These are phyloP conservation scores for Cyrtodaria siliqua DNA, from an alignment of 2,888 invertebrate genomes.

Conservation along the genomic window DNA sequence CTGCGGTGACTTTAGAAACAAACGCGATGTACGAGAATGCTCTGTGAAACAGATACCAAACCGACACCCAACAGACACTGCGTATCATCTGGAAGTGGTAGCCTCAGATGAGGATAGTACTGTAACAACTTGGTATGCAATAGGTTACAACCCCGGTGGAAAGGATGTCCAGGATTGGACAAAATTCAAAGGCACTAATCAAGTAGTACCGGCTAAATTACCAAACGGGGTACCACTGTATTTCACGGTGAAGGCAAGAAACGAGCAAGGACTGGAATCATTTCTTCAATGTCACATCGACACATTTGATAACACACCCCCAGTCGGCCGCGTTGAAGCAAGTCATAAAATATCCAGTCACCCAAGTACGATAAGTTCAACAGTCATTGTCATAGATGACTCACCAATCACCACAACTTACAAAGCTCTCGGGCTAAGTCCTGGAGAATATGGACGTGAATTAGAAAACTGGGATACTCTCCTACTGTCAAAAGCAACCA, in stretches of 20 bases:
- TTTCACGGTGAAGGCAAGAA: slow-evolving; percentile 70
- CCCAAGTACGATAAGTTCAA: slow-evolving; percentile 58
- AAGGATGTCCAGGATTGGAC: slow-evolving; percentile 60
- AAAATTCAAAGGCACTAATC: slow-evolving; percentile 54
- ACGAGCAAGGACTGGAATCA: slow-evolving; percentile 66
- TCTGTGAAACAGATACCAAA: slow-evolving; percentile 52
- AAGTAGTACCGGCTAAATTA: slow-evolving; percentile 51
- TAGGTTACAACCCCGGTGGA: slow-evolving; percentile 62
- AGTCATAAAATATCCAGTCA: slow-evolving; percentile 67
- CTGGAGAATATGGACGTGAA: slow-evolving; percentile 59
- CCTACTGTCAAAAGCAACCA: slow-evolving; percentile 25
- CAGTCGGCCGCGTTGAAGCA: slow-evolving; percentile 71
- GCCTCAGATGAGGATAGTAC: slow-evolving; percentile 61
- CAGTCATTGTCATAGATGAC: slow-evolving; percentile 69
- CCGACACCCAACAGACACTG: slow-evolving; percentile 50
- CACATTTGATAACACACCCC: slow-evolving; percentile 72
- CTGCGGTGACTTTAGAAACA: slow-evolving; percentile 15
- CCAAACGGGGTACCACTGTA: slow-evolving; percentile 68
- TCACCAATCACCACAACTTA: slow-evolving; percentile 35
- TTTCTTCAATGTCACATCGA: slow-evolving; percentile 57
- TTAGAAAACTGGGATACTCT: slow-evolving; percentile 54
- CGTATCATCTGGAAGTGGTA: slow-evolving; percentile 57
- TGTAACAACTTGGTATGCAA: slow-evolving; percentile 58
- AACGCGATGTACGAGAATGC: slow-evolving; percentile 44
- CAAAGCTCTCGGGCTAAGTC: slow-evolving; percentile 64